These are phyloP conservation scores for Aethes cnicana DNA, from an alignment of 2,888 invertebrate genomes.

Conservation along the genomic window DNA sequence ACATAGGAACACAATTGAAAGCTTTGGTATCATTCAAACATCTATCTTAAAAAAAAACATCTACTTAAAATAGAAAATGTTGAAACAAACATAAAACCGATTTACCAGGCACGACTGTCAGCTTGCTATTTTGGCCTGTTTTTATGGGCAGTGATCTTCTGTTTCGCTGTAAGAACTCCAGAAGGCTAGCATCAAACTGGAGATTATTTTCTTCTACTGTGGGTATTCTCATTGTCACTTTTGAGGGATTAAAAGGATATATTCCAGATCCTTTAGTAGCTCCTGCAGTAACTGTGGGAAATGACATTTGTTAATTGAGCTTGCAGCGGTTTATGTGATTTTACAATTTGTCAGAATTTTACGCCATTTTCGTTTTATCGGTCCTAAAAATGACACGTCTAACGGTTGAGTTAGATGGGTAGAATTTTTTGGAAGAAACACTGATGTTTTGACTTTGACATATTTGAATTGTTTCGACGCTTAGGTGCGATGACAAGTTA, in stretches of 20 bases:
- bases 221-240: slow-evolving; percentile 27
- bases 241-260: slow-evolving; percentile 31
- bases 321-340: slow-evolving; percentile 15
- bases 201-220: slow-evolving; percentile 17
- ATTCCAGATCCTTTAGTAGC: slow-evolving; percentile 34
- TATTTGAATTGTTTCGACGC: background rate
- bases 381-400: slow-evolving; percentile 10
- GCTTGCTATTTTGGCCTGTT: slow-evolving; percentile 23
- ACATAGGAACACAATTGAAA: too few species aligned
- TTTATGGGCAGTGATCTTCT: slow-evolving; percentile 26
- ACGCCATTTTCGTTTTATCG: slow-evolving; percentile 27
- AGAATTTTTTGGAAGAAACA: slow-evolving; percentile 10
- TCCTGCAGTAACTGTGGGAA: slow-evolving; percentile 34
- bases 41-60: too few species aligned
- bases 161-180: slow-evolving; percentile 25
- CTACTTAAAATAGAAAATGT: too few species aligned
- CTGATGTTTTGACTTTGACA: slow-evolving; percentile 8
- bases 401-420: slow-evolving; percentile 12
- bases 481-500: slow-evolving; percentile 1
- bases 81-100: slow-evolving; percentile 9
- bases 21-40: too few species aligned
- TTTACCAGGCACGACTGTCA: slow-evolving; percentile 28
- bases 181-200: slow-evolving; percentile 27
- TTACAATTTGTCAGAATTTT: slow-evolving; percentile 27
- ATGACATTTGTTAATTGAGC: slow-evolving; percentile 35